Base-by-base conservation (phyloP, 2,797 vertebrate genomes). In the Gobionotothen gibberifrons region DNA sequence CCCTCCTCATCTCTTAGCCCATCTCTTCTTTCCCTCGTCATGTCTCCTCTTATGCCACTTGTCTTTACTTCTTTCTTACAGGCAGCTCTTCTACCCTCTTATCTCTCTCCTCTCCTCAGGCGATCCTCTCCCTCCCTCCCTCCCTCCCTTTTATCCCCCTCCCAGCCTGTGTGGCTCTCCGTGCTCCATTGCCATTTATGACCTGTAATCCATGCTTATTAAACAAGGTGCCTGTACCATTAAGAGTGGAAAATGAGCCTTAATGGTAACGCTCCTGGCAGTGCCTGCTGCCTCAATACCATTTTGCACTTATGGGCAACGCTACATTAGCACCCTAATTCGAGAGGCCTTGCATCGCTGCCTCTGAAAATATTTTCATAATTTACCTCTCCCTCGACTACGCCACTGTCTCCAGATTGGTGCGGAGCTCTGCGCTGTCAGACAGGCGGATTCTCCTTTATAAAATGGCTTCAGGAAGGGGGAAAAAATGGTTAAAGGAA, bases 131-230 rank as follows among this genome's bases (percentile, higher is more conserved):
- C 71, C 72, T 36, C 32, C 57, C 51, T 40, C 44, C 71, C 72
- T 29, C 29, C 55, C 4, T 63, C 64, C 43, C 67, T 68, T 44
- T 74, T 57, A 26, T 78, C 59, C 66, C 58, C 70, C 71, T 72
- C 56, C 47, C 67, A 82, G 70, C 72, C 64, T 64, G 79, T 77
- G 86, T 72, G 55, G 54, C 69, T 78, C 61, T 79, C 72, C 29
- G 52, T 75, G 83, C 90, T 87, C 87, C 76, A 82, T 89, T 89
- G 87, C 87, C 84, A 88, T 94, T 93, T 88, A 93, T 85, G 87
- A 91, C 91, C 93, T 93, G 90, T 93, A 93, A 93, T 90, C 88
- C 83, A 85, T 85, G 88, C 89, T 93, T 93, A 92, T 93, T 93
- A 93, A 93, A 93, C 91, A 92, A 93, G 90, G 90, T 90, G 89